Evolutionary conservation across 2,888 invertebrate genomes (phyloP).

Genomic region (Drosophila picticornis): DNA sequence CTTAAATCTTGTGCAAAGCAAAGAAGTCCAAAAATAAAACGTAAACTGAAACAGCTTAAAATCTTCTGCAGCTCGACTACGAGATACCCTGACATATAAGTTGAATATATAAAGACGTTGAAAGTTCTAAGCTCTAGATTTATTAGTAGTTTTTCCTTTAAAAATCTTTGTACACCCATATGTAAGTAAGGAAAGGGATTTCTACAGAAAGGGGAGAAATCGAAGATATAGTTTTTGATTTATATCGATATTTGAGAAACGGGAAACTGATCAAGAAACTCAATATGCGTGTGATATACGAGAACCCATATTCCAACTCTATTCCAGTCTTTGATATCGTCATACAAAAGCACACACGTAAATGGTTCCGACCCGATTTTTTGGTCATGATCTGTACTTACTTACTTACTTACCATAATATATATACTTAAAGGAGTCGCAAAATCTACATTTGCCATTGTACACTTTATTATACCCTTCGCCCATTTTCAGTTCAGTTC

Average conservation of each 20-base stretch:
- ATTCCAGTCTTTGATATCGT: background rate
- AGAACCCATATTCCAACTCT: background rate
- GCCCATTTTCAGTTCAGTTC: background rate
- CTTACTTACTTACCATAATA: no score
- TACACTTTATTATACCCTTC: background rate
- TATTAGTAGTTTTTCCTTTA: background rate
- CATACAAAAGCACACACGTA: background rate
- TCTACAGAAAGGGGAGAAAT: background rate
- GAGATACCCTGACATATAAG: background rate
- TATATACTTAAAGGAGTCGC: background rate
- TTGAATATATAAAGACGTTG: background rate
- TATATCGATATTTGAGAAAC: background rate
- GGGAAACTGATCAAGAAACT: background rate
- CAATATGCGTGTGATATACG: background rate
- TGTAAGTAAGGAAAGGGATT: no score
- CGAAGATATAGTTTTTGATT: background rate
- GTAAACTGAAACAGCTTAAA: background rate
- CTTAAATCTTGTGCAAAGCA: slow-evolving; percentile 28
- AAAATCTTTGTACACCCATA: background rate
- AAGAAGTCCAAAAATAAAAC: background rate
- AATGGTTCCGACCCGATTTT: background rate
- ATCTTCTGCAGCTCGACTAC: background rate
- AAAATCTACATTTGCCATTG: background rate
- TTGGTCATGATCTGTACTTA: background rate
- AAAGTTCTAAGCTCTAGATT: background rate